Evolutionary conservation across 1,140 invertebrate species (phyloP).

Genomic region (Scaptomyza hsui): DNA sequence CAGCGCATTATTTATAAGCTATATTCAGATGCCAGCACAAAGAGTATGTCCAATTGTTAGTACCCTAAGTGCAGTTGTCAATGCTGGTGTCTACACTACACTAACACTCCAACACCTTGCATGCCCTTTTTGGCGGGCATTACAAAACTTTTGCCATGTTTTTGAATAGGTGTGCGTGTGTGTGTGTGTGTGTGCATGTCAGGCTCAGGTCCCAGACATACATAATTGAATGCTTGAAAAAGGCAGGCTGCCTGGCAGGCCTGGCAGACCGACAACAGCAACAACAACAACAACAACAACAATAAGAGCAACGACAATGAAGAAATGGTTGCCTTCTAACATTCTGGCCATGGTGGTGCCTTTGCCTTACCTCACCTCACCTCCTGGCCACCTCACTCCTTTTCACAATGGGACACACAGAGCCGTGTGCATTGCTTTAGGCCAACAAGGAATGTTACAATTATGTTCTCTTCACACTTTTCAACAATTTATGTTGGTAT

Average conservation of each 20-base stretch:
- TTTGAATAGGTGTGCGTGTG: conserved; percentile 30
- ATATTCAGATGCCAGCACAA: conserved; percentile 21
- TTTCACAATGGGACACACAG: conserved; percentile 22
- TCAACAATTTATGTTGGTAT: conserved; percentile 82
- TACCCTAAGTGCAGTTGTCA: conserved; percentile 45
- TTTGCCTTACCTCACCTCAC: not conserved
- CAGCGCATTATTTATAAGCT: not conserved
- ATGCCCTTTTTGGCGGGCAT: conserved; percentile 77
- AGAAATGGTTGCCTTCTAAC: conserved; percentile 60
- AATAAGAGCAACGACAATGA: conserved; percentile 31
- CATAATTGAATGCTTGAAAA: conserved; percentile 82
- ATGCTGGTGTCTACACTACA: conserved; percentile 46
- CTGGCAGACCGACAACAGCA: conserved; percentile 33
- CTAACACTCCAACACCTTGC: conserved; percentile 73
- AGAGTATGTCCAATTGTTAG: conserved; percentile 15
- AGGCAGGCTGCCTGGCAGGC: conserved; percentile 61
- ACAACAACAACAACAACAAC: conserved; percentile 27
- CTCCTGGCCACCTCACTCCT: not conserved
- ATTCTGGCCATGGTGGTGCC: conserved; percentile 56
- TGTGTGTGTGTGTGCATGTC: conserved; percentile 65
- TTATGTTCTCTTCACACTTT: conserved; percentile 83
- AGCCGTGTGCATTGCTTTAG: conserved; percentile 74
- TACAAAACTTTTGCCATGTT: conserved; percentile 80
- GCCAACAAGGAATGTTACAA: conserved; percentile 82
- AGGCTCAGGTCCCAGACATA: conserved; percentile 78